Evolutionary conservation across 2,797 vertebrate genomes (phyloP).

Genomic region (Lophotriccus pileatus): DNA sequence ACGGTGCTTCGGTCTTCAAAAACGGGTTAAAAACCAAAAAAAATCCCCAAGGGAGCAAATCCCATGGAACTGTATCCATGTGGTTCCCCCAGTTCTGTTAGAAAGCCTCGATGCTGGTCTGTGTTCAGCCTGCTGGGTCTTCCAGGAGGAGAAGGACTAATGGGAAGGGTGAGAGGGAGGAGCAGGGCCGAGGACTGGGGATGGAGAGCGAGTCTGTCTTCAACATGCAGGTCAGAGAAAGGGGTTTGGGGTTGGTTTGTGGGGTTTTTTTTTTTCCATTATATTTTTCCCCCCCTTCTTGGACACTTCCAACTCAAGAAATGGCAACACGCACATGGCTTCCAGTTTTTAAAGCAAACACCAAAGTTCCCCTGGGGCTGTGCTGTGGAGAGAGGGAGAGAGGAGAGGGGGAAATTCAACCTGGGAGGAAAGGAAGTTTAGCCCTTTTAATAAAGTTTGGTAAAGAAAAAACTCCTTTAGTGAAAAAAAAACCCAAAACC

Average conservation of each 20-base stretch:
- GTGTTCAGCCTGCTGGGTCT: constrained; percentile 28
- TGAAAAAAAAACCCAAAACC: too few relatives aligned
- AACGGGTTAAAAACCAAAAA: not conserved
- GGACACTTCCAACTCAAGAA: constrained; percentile 43
- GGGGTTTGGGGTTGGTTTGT: not conserved
- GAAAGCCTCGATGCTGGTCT: constrained; percentile 26
- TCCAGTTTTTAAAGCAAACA: constrained; percentile 27
- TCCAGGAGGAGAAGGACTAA: not conserved
- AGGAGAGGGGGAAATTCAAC: not conserved
- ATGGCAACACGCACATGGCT: constrained; percentile 21
- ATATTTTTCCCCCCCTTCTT: not conserved
- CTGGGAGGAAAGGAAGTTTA: too few relatives aligned
- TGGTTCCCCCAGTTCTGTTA: not conserved
- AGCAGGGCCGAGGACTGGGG: not conserved
- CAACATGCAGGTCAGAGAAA: constrained; percentile 57
- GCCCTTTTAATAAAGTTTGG: not conserved
- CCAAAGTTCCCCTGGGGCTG: not conserved
- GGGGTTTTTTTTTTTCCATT: not conserved
- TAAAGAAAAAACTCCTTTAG: not conserved
- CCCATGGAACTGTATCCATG: not conserved
- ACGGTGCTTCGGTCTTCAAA: not conserved
- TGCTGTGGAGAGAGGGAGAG: constrained; percentile 21
- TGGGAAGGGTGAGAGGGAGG: not conserved
- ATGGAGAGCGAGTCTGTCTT: not conserved
- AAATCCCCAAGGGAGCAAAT: not conserved